Percentiles rank a stretch among this genome's conserved stretches.
phyloP scores from a whole-genome alignment of 2,888 invertebrate genomes.

The Melipona beecheii region DNA sequence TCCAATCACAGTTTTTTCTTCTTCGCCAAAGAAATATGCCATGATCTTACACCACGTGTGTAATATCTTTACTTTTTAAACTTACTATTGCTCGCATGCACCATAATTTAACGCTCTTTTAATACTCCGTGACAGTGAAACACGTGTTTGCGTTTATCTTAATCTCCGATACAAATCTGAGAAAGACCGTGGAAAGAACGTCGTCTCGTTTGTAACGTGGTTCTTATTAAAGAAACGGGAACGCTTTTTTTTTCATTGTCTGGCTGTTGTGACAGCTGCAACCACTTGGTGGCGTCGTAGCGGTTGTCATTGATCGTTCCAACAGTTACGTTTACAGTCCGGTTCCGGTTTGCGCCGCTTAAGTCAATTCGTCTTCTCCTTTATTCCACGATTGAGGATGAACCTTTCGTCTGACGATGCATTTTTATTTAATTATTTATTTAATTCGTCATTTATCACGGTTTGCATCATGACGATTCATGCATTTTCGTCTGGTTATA shows the following conservation, averaged over 20 bases:
- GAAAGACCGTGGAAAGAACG: not conserved
- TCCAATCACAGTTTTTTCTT: not conserved
- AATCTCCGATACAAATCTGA: conserved; percentile 23
- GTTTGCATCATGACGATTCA: not conserved
- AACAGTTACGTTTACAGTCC: conserved; percentile 14
- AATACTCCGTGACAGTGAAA: not conserved
- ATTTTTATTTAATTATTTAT: not conserved
- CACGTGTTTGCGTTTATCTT: conserved; percentile 12
- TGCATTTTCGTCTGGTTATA: not conserved
- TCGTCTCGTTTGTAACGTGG: not conserved
- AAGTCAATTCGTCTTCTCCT: not conserved
- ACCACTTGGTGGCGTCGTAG: conserved; percentile 26
- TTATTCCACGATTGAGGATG: not conserved
- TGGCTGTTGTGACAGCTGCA: conserved; percentile 45
- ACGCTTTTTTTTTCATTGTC: conserved; percentile 37
- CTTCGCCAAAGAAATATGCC: not conserved
- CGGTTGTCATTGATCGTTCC: conserved; percentile 13
- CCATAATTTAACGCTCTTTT: not conserved
- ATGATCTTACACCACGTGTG: no score
- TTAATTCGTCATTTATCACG: no score
- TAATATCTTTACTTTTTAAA: not conserved
- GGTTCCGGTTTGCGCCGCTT: conserved; percentile 1
- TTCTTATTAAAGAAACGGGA: conserved; percentile 17
- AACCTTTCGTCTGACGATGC: not conserved
- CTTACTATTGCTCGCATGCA: not conserved